Evolutionary conservation across 2,888 invertebrate genomes (phyloP).

Genomic region (Orchestes rusci): DNA sequence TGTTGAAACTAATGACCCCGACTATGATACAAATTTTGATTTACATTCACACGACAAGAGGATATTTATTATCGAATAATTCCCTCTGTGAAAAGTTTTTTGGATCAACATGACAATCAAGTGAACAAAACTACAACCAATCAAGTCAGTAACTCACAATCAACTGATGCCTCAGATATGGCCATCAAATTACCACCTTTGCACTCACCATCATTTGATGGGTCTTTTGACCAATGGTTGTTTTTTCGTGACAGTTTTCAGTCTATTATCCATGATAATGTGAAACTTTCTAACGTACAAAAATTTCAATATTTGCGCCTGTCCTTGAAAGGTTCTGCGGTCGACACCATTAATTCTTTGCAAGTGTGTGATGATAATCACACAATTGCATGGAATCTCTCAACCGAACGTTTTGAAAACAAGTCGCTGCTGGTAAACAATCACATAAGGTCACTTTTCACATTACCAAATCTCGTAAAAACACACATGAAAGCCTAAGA

Average conservation of each 20-base stretch:
- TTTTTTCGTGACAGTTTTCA: conserved; percentile 3
- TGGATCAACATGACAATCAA: no score
- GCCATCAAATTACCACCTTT: conserved; percentile 2
- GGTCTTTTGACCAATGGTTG: conserved; percentile 3
- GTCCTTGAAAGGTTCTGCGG: conserved; percentile 13
- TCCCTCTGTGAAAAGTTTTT: no score
- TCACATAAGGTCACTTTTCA: conserved; percentile 18
- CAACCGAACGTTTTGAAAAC: conserved; percentile 18
- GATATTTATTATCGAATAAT: no score
- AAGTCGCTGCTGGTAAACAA: conserved; percentile 12
- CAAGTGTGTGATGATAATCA: conserved; percentile 17
- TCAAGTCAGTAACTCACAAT: no score
- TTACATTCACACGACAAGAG: background rate
- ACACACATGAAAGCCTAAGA: conserved; percentile 12
- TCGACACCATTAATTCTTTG: conserved; percentile 8
- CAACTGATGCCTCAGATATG: no score
- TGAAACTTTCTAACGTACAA: conserved; percentile 7
- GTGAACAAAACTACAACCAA: no score
- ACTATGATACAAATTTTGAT: background rate
- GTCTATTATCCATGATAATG: conserved; percentile 8
- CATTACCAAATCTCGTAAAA: conserved; percentile 11
- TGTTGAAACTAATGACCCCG: background rate
- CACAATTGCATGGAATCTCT: conserved; percentile 14
- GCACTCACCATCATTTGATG: background rate
- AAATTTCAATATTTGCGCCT: conserved; percentile 17